Evolutionary conservation across 2,888 invertebrate species (phyloP), one percentile per base, ranked within the genome.

Genomic region (Philaethria dido): DNA sequence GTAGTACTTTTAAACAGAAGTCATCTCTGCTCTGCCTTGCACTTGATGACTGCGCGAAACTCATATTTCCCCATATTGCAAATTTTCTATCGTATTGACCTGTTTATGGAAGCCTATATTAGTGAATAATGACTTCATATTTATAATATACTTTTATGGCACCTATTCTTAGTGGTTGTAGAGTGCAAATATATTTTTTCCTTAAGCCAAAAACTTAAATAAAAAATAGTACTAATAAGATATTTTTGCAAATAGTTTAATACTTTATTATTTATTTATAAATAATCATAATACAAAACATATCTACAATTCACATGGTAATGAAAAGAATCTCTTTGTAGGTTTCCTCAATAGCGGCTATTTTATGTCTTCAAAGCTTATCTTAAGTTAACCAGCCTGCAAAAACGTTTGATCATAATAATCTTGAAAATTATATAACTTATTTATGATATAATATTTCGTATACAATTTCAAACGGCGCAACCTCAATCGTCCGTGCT

Each of bases 401-500:
- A 60, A 45, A 60, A 33, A 60, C 60, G 29, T 60, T 60, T 60
- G 60, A 60, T 60, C 44, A 18, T 60, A 33, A 18, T 60, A 45
- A 33, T 45, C 60, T 45, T 60, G 60, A 44, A 45, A 45, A 60
- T 60, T 60, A 29, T 45, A 57, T 42, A 22, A 57, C 22, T 57
- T 39, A 57, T 42, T 57, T 57, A 57, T 55, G 11, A 45, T 14
- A 16, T 45, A 29, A 29, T 45, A 60, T 29, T 60, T 45, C 22
- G 45, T 60, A 45, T 60, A 45, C 44, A 44, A 45, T 45, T 29
- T 33, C 55, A 55, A 63, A 54, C 45, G 44, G 50, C 33, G 48
- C 36, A 62, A 48, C 64, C 66, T 64, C 57, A 62, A 59, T 66
- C 29, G 63, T 63, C 52, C 59, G 45, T n/a, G 29, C 50, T 63